Base-by-base conservation (phyloP, 1,140 invertebrate genomes). In the Diploscapter pachys region DNA sequence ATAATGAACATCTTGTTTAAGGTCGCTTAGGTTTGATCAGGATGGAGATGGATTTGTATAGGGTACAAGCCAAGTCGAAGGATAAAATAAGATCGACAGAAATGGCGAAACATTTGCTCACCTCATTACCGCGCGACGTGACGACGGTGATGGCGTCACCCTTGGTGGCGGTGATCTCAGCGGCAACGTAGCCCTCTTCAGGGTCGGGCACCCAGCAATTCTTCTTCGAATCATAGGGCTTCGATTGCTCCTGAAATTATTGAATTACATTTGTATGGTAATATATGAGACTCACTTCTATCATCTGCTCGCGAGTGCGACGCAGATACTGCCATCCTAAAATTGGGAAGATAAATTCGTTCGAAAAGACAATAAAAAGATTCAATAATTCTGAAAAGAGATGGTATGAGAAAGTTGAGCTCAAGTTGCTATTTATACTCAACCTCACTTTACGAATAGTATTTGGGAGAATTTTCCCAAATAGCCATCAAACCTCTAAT, bases 91-190 rank as follows among this genome's bases (percentile, higher is more conserved):
- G 3, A 53, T 9, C 31, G 6, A 8, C 9, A 52, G 31, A 67
- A 52, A 67, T 6, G 48, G 5, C n/a, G 48, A 8, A 53, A 53
- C 13, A 11, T 31, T 31, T 31, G 31, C 64, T 3, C 4, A 76
- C 75, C 72, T 83, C 82, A 68, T 80, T 82, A 31, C 79, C 83
- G 49, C 72, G 75, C 6, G 76, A 73, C 57, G 78, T 82, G 67
- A 85, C 68, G 31, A 99, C 95, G 88, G 92, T 92, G 87, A 98
- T 93, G 85, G 96, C 89, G 82, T 99, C 96, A 85, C 96, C 96
- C 90, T 98, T 98, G 87, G 95, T 97, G 84, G 92, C 93, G 89
- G 92, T 92, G 88, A 99, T 98, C 87, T 98, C 94, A 87, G 93
- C 95, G 87, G 94, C 90, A 81, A 97, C 85, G 89, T 94, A 98